Percentiles rank a stretch among this genome's conserved stretches.
Conservation (phyloP, 2,113 vertebrate species). For the Mustelus asterias region DNA sequence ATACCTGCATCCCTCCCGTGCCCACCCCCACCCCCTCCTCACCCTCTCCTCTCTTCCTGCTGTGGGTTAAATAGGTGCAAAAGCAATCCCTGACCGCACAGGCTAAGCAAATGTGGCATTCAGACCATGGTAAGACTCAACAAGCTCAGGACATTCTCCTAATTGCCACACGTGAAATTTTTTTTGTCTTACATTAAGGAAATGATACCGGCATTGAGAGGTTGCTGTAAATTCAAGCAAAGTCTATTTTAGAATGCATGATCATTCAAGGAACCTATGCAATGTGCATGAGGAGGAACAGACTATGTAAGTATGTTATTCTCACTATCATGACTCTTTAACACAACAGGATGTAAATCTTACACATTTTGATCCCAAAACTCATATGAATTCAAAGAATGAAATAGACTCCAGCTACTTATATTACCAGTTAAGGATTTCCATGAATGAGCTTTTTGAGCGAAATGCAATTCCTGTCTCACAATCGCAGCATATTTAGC, state of each 20-base stretch:
- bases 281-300: neutral
- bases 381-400: neutral
- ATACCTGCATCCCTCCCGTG: neutral
- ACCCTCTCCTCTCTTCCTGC: neutral
- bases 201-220: neutral
- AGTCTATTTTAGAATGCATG: neutral
- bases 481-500: conserved; percentile 6
- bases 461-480: neutral
- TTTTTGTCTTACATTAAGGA: neutral
- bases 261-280: neutral
- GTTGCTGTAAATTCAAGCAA: conserved; percentile 3
- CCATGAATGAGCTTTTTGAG: neutral
- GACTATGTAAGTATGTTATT: neutral
- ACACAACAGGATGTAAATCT: neutral
- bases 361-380: neutral
- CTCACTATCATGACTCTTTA: neutral
- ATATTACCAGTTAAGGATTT: neutral
- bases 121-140: neutral
- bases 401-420: neutral
- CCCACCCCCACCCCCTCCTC: neutral
- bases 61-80: neutral
- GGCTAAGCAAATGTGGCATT: neutral
- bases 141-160: conserved; percentile 1
- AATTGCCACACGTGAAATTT: neutral
- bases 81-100: neutral